Evolutionary conservation across 2,797 vertebrate genomes (phyloP).

Genomic region (Scomberomorus guttatus): DNA sequence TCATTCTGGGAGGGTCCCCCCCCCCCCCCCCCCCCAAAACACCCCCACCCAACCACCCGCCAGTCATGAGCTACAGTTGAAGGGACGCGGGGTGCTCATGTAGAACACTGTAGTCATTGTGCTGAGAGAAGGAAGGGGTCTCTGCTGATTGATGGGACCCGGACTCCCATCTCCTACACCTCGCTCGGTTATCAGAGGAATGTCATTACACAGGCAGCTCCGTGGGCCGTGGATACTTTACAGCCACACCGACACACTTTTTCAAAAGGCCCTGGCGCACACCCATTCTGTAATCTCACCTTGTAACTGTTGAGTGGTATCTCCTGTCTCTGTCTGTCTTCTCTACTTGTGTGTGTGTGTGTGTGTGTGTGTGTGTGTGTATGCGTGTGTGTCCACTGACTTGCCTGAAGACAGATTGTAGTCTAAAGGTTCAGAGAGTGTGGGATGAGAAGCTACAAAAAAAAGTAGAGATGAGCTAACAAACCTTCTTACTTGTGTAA

Average conservation of each 20-base stretch:
- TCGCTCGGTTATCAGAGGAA: slow-evolving; percentile 78
- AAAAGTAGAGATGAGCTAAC: slow-evolving; percentile 63
- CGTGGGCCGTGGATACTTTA: slow-evolving; percentile 60
- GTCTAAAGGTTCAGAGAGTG: slow-evolving; percentile 38
- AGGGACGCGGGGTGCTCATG: slow-evolving; percentile 72
- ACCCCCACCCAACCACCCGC: slow-evolving; percentile 37
- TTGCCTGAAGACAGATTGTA: slow-evolving; percentile 15
- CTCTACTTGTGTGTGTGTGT: slow-evolving; percentile 17
- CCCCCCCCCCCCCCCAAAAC: slow-evolving; percentile 14
- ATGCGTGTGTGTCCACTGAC: slow-evolving; percentile 8
- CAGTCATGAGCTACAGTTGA: slow-evolving; percentile 78
- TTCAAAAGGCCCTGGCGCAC: slow-evolving; percentile 53
- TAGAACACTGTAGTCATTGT: slow-evolving; percentile 86
- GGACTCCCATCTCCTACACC: slow-evolving; percentile 71
- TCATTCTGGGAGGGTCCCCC: slow-evolving; percentile 54
- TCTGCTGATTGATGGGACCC: slow-evolving; percentile 77
- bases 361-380: slow-evolving; percentile 25
- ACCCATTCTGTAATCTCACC: slow-evolving; percentile 73
- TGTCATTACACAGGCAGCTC: slow-evolving; percentile 67
- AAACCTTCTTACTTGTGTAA: slow-evolving; percentile 71
- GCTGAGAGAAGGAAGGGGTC: slow-evolving; percentile 67
- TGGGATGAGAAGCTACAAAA: slow-evolving; percentile 36
- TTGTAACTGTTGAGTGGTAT: slow-evolving; percentile 73
- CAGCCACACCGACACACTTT: slow-evolving; percentile 67
- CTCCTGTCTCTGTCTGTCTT: slow-evolving; percentile 50